Evolutionary conservation across 37 sponge, comb jelly and placozoan species (phyloP).

Genomic region (Theonella swinhoei): DNA sequence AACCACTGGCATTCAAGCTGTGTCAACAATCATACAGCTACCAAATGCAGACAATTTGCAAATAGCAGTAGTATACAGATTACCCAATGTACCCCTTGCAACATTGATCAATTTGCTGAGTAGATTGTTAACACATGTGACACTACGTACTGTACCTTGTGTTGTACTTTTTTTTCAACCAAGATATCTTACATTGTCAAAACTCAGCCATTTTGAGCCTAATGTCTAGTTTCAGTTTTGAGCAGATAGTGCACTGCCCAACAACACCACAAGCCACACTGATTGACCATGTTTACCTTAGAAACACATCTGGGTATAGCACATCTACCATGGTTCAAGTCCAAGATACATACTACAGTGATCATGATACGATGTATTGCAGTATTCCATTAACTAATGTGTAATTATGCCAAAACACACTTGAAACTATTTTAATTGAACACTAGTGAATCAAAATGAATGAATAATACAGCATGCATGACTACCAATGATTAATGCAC

Average conservation of each 20-base stretch:
- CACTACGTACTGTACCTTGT: background rate
- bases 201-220: background rate
- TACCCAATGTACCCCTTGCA: conserved; percentile 10
- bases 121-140: background rate
- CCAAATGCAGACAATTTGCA: background rate
- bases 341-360: conserved; percentile 26
- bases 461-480: no score
- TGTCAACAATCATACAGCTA: background rate
- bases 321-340: background rate
- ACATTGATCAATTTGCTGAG: background rate
- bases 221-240: background rate
- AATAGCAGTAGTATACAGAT: conserved; percentile 33
- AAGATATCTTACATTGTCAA: background rate
- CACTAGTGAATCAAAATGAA: no score
- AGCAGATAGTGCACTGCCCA: conserved; percentile 8
- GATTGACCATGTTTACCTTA: conserved; percentile 16
- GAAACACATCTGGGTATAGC: background rate
- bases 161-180: conserved; percentile 25
- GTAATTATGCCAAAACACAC: no score
- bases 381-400: background rate
- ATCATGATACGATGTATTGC: conserved; percentile 29
- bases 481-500: no score
- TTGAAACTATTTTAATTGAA: no score
- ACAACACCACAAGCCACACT: conserved; percentile 19
- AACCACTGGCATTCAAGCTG: conserved; percentile 26